Percentiles rank a stretch among this genome's conserved stretches.
phyloP scores from a whole-genome alignment of 2,113 vertebrate genomes.

The Mobula hypostoma region DNA sequence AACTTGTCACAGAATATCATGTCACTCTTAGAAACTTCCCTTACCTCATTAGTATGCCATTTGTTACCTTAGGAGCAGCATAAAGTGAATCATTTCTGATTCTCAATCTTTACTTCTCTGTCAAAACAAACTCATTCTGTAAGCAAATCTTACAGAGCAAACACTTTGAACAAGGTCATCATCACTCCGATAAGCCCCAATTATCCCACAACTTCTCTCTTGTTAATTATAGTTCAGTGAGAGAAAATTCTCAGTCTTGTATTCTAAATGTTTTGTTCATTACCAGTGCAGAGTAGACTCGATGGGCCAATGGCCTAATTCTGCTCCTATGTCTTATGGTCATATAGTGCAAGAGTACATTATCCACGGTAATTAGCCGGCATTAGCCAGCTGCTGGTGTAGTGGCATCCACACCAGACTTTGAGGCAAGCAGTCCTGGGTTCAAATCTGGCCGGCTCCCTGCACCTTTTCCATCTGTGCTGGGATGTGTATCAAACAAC shows the following conservation, averaged over 20 bases:
- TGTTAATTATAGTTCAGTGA: not conserved
- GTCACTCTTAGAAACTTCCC: not conserved
- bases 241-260: not conserved
- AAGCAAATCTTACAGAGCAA: not conserved
- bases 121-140: not conserved
- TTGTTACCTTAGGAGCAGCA: not conserved
- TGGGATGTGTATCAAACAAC: no score
- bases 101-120: not conserved
- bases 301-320: no score
- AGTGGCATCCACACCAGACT: no score
- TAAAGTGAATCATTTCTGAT: not conserved
- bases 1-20: not conserved
- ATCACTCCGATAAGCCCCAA: not conserved
- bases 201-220: not conserved
- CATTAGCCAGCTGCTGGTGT: no score
- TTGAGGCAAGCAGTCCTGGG: no score
- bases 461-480: no score
- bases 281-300: no score
- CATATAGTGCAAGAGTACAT: no score
- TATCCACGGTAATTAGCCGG: no score
- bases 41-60: not conserved
- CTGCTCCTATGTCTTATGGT: no score
- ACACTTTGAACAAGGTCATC: not conserved
- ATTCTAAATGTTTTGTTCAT: not conserved
- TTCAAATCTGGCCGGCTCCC: no score